Evolutionary conservation across 2,888 invertebrate genomes (phyloP), one percentile per base, ranked within the genome.

Genomic region (Belgica antarctica): DNA sequence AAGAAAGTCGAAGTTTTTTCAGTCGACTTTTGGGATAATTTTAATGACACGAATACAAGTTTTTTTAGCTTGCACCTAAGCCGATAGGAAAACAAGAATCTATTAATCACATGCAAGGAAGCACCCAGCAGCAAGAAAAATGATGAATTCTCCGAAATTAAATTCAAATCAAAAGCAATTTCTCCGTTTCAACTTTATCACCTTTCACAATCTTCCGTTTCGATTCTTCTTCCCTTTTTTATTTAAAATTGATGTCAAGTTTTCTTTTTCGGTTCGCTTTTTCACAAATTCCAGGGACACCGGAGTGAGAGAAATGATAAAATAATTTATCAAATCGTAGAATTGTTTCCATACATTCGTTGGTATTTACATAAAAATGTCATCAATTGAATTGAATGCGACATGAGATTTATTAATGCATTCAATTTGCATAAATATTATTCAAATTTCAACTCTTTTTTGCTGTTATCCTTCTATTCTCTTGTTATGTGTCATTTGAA

Each of bases 311-410:
- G 12, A 57, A 68, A 70, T 59, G 70, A 70, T 61, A 59, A 70
- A 70, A 70, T 70, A 70, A 70, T 70, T 70, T 61, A 59, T 70
- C 70, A 70, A 70, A 36, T 61, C 34, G 34, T 41, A 59, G 27
- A 36, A 57, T 57, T 68, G 68, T 68, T 68, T 52, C 68, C 68
- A 68, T 68, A 68, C 68, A 68, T 19, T 34, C 47, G 31, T 10
- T 25, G n/a, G 31, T 28, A 70, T 70, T 70, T 70, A 61, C 70
- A 70, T 70, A 70, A 70, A 70, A 70, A 70, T 61, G 70, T 70
- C 70, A 70, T 70, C 70, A 70, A 70, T 70, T 57, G 70, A 68
- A 68, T 47, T 7, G 25, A 59, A 70, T 59, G 61, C 59, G 61
- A 70, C 61, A 70, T 41, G 61, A 70, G 70, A 70, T 70, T 70